phyloP scores from a whole-genome alignment of 1,140 invertebrate genomes.

The Leptinotarsa texana region DNA sequence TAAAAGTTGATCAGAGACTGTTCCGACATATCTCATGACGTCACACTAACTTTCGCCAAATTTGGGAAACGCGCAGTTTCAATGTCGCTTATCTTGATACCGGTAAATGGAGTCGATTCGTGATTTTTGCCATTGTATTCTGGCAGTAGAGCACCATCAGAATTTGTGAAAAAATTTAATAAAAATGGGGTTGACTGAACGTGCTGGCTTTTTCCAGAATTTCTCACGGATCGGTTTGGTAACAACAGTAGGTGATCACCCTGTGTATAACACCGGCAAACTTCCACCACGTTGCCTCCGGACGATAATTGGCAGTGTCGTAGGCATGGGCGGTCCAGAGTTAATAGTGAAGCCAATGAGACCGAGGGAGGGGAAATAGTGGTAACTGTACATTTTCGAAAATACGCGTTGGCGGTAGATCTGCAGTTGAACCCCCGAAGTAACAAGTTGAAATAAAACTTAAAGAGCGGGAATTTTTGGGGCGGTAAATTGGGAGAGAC shows the following conservation, averaged over 20 bases:
- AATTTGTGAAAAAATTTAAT: too few species aligned
- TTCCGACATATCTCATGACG: too few species aligned
- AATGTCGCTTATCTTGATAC: too few species aligned
- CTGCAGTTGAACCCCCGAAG: not conserved
- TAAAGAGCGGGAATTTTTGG: conserved; percentile 11
- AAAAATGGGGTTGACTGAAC: too few species aligned
- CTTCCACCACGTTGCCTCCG: not conserved
- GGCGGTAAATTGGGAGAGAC: conserved; percentile 1
- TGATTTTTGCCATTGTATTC: too few species aligned
- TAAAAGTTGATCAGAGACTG: too few species aligned
- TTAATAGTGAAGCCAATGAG: conserved; percentile 22
- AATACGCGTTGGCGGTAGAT: conserved; percentile 4
- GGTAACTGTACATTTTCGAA: conserved; percentile 13
- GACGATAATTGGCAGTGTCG: conserved; percentile 13
- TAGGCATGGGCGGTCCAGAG: conserved; percentile 15
- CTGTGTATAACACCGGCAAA: not conserved
- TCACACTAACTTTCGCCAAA: too few species aligned
- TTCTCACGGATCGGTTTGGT: not conserved
- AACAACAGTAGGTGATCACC: not conserved
- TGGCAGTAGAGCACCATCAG: too few species aligned
- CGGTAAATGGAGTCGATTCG: too few species aligned
- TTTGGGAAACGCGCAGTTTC: too few species aligned
- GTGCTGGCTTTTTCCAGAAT: too few species aligned
- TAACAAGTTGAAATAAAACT: conserved; percentile 10
- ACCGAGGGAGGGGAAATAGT: conserved; percentile 3